Base-by-base conservation (phyloP, 1,140 invertebrate genomes). In the Psix sp. region DNA sequence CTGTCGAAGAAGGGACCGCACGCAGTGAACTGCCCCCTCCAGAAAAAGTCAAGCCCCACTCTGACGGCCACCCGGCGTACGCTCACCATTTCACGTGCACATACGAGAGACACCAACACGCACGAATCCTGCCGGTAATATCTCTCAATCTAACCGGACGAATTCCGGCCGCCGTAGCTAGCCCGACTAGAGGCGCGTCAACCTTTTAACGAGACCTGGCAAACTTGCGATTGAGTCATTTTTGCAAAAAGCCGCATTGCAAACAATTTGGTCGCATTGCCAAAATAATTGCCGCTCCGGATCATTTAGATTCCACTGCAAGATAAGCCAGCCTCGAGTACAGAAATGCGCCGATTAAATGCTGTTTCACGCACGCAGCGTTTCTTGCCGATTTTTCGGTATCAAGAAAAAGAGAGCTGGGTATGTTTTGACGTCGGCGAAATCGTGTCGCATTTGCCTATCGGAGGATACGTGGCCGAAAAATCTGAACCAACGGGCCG, bases 1-100 rank as follows among this genome's bases (percentile, higher is more conserved):
- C 83, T 77, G 79, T 84, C 78, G 77, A 84, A 82, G 83, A 83
- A 83, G 82, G 78, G 85, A 87, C 86, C 84, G 85, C 84, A 86
- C 86, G 85, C 86, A 85, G 84, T 80, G 85, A 73, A 65, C 79
- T 82, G 72, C 77, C 82, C 83, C 84, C 83, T 83, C 83, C 82
- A 86, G 71, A 86, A 86, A 86, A 86, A 86, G 74, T 76, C 59
- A 31, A 35, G 18, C 49, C 72, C 75, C 77, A 73, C 76, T 77
- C 51, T 33, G 18, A 14, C 60, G 71, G 62, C 76, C 76, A 75
- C 76, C 72, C 67, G 59, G 51, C 56, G 42, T 43, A 65, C 71
- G 62, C 74, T 66, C 35, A 60, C 76, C 51, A 67, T 62, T 57
- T 24, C 45, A 54, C 57, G 11, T 56, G 38, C 43, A 51, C 40